These are phyloP conservation scores for Pempheris klunzingeri DNA, from an alignment of 2,797 vertebrate genomes.

Conservation along the genomic window DNA sequence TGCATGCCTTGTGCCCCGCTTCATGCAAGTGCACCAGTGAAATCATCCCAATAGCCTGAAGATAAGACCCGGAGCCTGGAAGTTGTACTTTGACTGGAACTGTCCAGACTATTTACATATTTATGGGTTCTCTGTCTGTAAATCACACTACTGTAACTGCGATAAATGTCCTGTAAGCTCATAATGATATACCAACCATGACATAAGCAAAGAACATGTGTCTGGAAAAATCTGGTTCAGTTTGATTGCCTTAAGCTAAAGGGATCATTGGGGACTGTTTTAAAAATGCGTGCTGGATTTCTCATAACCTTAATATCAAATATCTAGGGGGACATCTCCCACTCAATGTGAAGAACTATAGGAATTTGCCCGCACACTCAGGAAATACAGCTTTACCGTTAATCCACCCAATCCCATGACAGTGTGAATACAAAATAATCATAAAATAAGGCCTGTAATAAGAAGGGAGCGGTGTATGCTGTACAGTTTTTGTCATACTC, in stretches of 20 bases:
- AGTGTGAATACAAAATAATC: neutral
- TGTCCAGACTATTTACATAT: neutral
- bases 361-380: neutral
- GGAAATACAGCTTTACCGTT: neutral
- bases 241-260: neutral
- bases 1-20: constrained; percentile 66
- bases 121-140: neutral
- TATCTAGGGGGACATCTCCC: neutral
- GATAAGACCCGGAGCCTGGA: constrained; percentile 1
- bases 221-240: neutral
- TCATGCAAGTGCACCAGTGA: constrained; percentile 70
- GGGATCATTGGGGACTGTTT: neutral
- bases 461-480: neutral
- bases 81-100: neutral
- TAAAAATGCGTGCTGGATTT: neutral
- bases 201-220: neutral
- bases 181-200: neutral
- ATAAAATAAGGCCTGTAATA: neutral
- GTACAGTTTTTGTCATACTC: neutral
- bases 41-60: constrained; percentile 75
- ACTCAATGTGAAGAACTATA: neutral
- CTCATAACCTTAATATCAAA: neutral
- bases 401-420: neutral
- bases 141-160: neutral
- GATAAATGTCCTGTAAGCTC: neutral